Evolutionary conservation across 2,113 vertebrate species (phyloP), one percentile per base, ranked within the genome.

Genomic region (Chloebia gouldiae): DNA sequence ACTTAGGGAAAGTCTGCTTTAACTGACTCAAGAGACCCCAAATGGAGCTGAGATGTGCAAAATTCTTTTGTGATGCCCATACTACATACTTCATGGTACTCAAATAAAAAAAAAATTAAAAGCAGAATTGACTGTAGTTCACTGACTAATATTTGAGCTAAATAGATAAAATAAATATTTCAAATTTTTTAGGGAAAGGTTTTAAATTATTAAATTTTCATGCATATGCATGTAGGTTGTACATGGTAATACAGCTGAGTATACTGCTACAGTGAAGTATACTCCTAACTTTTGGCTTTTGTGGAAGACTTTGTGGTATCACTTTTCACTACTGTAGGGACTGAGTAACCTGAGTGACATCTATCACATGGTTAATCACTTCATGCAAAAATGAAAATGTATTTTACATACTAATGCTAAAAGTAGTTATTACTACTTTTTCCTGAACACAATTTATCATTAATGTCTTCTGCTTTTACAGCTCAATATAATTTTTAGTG

Each of bases 191-290:
- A 66, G 15, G 23, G 4, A 35, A 79, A 82, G 24, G 4, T 69
- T 56, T 53, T 65, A 51, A 47, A 6, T 44, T 80, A 68, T 59
- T 77, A 33, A 59, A 56, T 59, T 80, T 56, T 79, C 61, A 63
- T n/a, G 35, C 7, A 18, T 0, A 0, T 83, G 14, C 25, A 53
- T 45, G 20, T 42, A 64, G 27, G 14, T 59, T 69, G 44, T 28
- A 76, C 4, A 6, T 39, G 25, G 9, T 65, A 54, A n/a, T 49
- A 57, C 25, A 68, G 17, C 15, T 71, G 31, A 76, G 9, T n/a
- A 22, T 75, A 27, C 37, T 61, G 47, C 30, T 61, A 15, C n/a
- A 71, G 16, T 70, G 64, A 63, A 75, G 63, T 71, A 27, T 9
- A 51, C 13, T 63, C 33, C n/a, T 40, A n/a, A 45, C 20, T 80